Base-by-base conservation (phyloP, 2,113 vertebrate genomes). In the Sphaerodactylus townsendi region DNA sequence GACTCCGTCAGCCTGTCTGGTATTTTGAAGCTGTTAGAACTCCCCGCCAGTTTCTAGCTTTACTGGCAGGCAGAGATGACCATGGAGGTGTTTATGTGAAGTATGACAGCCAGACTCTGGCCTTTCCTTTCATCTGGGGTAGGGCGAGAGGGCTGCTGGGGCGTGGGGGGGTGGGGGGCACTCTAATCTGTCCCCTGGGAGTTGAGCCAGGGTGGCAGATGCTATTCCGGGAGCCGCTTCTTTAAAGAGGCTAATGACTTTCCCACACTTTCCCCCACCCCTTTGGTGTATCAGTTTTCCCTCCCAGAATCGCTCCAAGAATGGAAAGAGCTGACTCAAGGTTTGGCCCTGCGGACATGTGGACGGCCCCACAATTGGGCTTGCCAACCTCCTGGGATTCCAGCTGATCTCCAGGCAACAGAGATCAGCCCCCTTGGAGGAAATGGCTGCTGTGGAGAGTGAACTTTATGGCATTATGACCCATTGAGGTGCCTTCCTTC, bases 121-220 rank as follows among this genome's bases (percentile, higher is more conserved):
- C 53, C 39, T 72, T 23, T 21, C 75, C 53, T 84, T 78, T 85
- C 76, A 62, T 79, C 76, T 85, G 37, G 39, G 39, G 83, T n/a
- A 23, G 68, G 66, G 83, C 6, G 53, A 30, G 15, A 3, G 41
- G 59, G 83, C 30, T 59, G 19, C 13, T 41, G 50, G n/a, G n/a
- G n/a, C n/a, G n/a, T n/a, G n/a, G n/a, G n/a, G n/a, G n/a, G n/a
- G n/a, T n/a, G n/a, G n/a, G n/a, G n/a, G n/a, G n/a, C n/a, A n/a
- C n/a, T 70, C 50, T 85, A 78, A 85, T 85, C 66, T 68, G 4
- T 48, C 23, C 56, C 80, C 48, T 35, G 66, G 68, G 76, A 79
- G 21, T 9, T 5, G n/a, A 72, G 68, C 76, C 53, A 46, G 53
- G 66, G 39, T 48, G 19, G 13, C 13, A 19, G 39, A 19, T 46